Conservation (phyloP, 2,888 invertebrate genomes). For the Agrotis segetum region DNA sequence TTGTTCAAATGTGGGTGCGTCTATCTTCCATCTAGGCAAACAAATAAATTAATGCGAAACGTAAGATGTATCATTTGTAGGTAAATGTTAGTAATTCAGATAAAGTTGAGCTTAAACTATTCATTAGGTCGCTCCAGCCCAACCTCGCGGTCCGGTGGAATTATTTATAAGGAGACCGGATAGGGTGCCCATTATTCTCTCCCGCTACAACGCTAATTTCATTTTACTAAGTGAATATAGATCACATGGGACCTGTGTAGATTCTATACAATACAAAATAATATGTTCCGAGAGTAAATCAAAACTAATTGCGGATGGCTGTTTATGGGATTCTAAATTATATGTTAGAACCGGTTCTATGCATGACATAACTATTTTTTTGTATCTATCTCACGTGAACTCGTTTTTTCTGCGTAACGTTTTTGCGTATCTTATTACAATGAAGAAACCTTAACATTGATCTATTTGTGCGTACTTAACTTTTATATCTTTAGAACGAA, state of each 20-base stretch:
- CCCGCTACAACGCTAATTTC: constrained; percentile 45
- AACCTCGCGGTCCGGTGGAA: constrained; percentile 69
- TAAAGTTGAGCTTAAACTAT: constrained; percentile 75
- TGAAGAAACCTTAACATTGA: neutral
- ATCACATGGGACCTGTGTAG: neutral
- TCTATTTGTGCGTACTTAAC: constrained; percentile 7
- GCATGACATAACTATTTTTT: constrained; percentile 25
- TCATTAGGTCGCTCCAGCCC: constrained; percentile 67
- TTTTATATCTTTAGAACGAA: neutral
- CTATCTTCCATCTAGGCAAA: neutral
- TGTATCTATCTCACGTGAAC: constrained; percentile 11
- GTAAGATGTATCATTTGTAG: constrained; percentile 35
- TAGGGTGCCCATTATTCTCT: constrained; percentile 65
- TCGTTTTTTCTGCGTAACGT: constrained; percentile 18
- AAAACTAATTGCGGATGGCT: constrained; percentile 3
- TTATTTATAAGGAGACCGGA: constrained; percentile 75
- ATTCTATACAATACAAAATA: neutral
- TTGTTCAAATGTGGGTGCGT: neutral
- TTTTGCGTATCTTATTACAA: constrained; percentile 16
- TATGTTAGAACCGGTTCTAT: constrained; percentile 28
- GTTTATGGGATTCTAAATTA: constrained; percentile 12
- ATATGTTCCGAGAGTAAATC: neutral
- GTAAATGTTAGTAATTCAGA: constrained; percentile 62
- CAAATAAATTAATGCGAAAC: constrained; percentile 20
- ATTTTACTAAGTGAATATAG: constrained; percentile 44